Conservation (phyloP, 2,888 invertebrate species). For the Pheosia tremula region DNA sequence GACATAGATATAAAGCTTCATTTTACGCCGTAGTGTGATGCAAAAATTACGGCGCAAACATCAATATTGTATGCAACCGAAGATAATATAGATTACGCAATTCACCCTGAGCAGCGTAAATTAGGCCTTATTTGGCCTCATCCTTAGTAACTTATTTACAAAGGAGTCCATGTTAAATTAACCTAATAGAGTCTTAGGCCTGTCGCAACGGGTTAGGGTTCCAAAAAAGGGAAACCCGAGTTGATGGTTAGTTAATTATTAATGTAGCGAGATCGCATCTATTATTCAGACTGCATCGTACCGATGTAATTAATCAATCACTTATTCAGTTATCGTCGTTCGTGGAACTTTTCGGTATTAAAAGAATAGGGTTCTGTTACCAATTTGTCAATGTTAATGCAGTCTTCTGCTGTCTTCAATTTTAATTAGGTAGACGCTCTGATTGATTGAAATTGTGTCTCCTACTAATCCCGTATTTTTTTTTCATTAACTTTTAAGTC, state of each 20-base stretch:
- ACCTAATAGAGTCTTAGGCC: neutral
- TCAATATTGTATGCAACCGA: too few species aligned
- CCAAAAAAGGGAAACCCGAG: slow-evolving; percentile 6
- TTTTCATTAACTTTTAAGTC: neutral
- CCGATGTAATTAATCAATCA: slow-evolving; percentile 27
- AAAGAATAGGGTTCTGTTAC: neutral
- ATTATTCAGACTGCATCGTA: slow-evolving; percentile 27
- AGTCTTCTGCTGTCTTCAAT: neutral
- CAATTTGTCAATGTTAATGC: too few species aligned
- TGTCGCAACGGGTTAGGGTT: slow-evolving; percentile 6
- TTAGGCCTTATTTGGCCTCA: too few species aligned
- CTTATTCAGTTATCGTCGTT: slow-evolving; percentile 18
- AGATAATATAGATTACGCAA: too few species aligned
- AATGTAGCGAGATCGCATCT: slow-evolving; percentile 14
- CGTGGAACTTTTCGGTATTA: slow-evolving; percentile 12
- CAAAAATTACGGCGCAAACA: too few species aligned
- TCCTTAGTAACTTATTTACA: slow-evolving; percentile 4
- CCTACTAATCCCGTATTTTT: neutral
- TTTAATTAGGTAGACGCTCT: neutral
- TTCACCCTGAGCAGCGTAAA: too few species aligned
- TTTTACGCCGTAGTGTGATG: too few species aligned
- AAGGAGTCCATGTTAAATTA: slow-evolving; percentile 1
- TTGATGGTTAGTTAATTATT: slow-evolving; percentile 14
- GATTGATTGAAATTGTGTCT: neutral
- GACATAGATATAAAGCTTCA: too few species aligned